Evolutionary conservation across 2,113 vertebrate species (phyloP), one percentile per base, ranked within the genome.

Genomic region (Dunckerocampus dactyliophorus): DNA sequence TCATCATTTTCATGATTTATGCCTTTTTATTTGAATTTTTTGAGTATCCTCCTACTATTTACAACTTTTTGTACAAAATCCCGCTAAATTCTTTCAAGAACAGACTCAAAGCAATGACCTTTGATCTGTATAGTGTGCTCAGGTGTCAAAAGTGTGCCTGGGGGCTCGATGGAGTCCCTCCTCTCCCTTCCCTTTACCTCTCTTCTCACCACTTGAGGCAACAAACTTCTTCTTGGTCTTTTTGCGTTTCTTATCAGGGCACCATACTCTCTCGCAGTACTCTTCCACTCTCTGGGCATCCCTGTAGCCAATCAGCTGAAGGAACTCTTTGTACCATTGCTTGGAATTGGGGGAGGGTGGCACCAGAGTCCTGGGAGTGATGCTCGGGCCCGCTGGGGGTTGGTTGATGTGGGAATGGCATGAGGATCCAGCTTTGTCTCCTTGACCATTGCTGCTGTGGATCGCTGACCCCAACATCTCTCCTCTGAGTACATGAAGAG

Each of bases 201-300:
- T 91, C 74, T 88, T 94, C 63, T 94, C 94, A 3, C 89, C 92
- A 19, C 88, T 84, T 0, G 84, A 83, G 22, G 91, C 54, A 19
- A 39, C 62, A 0, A 92, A 93, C 81, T 89, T 95, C 92, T 92
- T 93, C 76, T 95, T 96, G 17, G 90, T 86, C 89, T 95, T 96
- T 91, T 92, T 95, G 59, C 92, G 92, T 75, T 92, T 96, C 74
- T 92, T 94, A 45, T 95, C 94, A 0, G 93, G 90, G 75, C 97
- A 98, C 97, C 97, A 99, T 28, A 98, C 93, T 82, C 93, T 94
- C 86, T 98, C 95, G 55, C 97, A 99, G 79, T 98, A 98, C 79
- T 98, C 94, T 62, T 97, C 97, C 28, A 98, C 94, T 43, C 90
- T 88, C 78, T 95, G 93, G 76, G 98, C 94, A 74, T 97, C 94